A percentile compares a stretch with the other conserved stretches of the same genome.
These are phyloP conservation scores for Cetoscarus ocellatus DNA, from an alignment of 2,797 vertebrate genomes.

Conservation along the genomic window DNA sequence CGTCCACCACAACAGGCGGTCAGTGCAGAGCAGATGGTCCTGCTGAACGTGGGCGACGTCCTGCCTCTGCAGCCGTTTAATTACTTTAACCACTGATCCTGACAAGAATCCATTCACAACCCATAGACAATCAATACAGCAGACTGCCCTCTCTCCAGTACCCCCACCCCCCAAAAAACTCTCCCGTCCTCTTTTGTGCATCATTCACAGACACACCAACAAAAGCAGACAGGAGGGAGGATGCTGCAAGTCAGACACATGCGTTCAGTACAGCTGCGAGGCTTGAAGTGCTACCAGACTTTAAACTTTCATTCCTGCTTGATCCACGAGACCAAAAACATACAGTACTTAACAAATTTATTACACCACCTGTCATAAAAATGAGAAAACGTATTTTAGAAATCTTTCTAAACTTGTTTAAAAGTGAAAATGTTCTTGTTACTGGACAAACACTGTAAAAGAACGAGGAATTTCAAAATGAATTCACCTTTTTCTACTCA, in stretches of 20 bases:
- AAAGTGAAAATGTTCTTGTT: too few relatives aligned
- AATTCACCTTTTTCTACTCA: too few relatives aligned
- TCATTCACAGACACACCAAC: constrained; percentile 43
- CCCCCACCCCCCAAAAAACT: constrained; percentile 28
- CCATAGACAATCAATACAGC: constrained; percentile 68
- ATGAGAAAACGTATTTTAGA: too few relatives aligned
- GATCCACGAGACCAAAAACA: too few relatives aligned
- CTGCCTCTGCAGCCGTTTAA: constrained; percentile 32
- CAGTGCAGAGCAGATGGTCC: constrained; percentile 51
- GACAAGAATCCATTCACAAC: constrained; percentile 55
- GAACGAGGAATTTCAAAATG: too few relatives aligned
- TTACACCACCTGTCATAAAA: too few relatives aligned
- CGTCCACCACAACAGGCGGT: constrained; percentile 13
- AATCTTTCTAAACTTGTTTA: too few relatives aligned
- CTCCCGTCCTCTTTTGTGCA: constrained; percentile 47
- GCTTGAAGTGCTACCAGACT: too few relatives aligned
- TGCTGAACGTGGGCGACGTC: not conserved
- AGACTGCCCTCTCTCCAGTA: constrained; percentile 21
- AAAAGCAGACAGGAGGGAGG: constrained; percentile 48
- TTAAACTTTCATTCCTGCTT: too few relatives aligned
- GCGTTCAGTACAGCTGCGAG: not conserved
- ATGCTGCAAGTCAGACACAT: constrained; percentile 37
- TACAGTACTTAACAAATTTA: too few relatives aligned
- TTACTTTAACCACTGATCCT: constrained; percentile 52
- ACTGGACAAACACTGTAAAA: too few relatives aligned